These are phyloP conservation scores for Artibeus lituratus DNA, from an alignment of 2,797 vertebrate species.

Conservation along the genomic window DNA sequence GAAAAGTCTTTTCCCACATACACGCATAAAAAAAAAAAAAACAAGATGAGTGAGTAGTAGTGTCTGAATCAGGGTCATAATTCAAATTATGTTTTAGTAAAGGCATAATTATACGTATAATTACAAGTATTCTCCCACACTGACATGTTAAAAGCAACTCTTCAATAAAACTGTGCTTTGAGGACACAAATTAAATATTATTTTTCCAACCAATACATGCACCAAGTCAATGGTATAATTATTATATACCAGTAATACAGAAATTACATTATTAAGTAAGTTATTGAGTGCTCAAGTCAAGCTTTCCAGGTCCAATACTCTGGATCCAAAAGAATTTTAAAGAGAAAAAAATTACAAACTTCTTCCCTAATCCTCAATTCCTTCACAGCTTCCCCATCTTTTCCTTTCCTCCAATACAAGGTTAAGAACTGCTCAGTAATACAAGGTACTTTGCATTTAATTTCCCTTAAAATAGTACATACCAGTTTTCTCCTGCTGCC, in stretches of 20 bases:
- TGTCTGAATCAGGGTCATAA: background rate
- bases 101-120: background rate
- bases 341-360: background rate
- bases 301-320: conserved; percentile 6
- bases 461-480: background rate
- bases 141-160: conserved; percentile 20
- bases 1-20: background rate
- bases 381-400: background rate
- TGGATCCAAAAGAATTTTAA: background rate
- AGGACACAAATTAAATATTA: conserved; percentile 32
- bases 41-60: background rate
- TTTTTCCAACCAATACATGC: conserved; percentile 22
- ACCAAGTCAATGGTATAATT: conserved; percentile 31
- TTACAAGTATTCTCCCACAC: background rate
- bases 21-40: background rate
- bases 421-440: background rate
- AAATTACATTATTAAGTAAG: conserved; percentile 40
- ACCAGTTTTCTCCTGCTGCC: background rate
- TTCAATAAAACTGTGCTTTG: conserved; percentile 22
- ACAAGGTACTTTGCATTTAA: background rate
- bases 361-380: background rate
- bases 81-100: background rate
- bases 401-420: background rate
- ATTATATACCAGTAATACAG: background rate
- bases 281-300: background rate